Conservation (phyloP, 2,113 vertebrate species). For the Silurus meridionalis region DNA sequence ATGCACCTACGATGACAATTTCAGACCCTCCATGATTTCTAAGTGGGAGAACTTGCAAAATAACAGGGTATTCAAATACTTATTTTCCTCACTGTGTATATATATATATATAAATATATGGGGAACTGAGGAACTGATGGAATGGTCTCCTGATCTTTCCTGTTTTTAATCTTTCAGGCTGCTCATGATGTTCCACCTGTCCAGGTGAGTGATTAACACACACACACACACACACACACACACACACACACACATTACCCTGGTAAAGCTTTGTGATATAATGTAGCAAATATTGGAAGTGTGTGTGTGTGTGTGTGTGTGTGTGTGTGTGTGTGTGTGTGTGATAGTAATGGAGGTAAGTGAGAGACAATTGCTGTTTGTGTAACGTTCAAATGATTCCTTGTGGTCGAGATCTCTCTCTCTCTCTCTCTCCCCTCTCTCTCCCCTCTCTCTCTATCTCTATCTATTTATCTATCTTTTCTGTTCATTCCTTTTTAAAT, state of each 20-base stretch:
- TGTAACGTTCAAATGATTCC: conserved; percentile 42
- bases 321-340: conserved; percentile 22
- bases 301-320: conserved; percentile 34
- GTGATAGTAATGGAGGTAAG: conserved; percentile 36
- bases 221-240: not conserved
- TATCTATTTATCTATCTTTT: not conserved
- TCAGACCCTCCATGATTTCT: too few species aligned
- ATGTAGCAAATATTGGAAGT: not conserved
- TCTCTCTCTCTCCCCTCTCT: not conserved
- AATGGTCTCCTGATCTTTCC: not conserved
- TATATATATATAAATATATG: too few species aligned
- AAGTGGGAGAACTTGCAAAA: too few species aligned
- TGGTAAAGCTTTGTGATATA: not conserved
- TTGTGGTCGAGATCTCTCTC: not conserved
- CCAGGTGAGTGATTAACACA: conserved; percentile 15
- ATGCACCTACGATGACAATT: too few species aligned
- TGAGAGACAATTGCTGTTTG: conserved; percentile 33
- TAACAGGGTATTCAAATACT: too few species aligned
- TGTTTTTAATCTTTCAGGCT: not conserved
- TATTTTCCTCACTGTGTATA: too few species aligned
- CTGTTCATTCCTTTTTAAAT: not conserved
- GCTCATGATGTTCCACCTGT: conserved; percentile 35
- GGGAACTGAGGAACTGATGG: too few species aligned
- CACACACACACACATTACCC: not conserved
- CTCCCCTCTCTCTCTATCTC: too few species aligned